Conservation (phyloP, 2,888 invertebrate species). For the Zaprionus lineosus region DNA sequence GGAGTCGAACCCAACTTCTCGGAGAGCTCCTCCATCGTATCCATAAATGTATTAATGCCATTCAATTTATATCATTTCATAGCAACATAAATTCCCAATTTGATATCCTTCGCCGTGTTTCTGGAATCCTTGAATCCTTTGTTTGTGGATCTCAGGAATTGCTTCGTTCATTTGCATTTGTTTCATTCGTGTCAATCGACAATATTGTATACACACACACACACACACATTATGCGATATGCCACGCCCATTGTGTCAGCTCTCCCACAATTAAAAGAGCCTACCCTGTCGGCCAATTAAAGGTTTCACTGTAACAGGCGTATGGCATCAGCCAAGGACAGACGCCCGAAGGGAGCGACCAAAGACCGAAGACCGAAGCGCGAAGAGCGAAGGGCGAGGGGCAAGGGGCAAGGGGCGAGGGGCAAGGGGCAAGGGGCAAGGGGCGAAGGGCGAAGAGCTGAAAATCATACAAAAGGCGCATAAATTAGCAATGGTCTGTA, state of each 20-base stretch:
- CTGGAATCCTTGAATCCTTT: too few relatives aligned
- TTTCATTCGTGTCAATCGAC: slow-evolving; percentile 42
- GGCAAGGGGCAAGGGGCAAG: slow-evolving; percentile 11
- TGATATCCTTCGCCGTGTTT: too few relatives aligned
- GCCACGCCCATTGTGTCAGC: slow-evolving; percentile 57
- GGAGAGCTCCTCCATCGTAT: too few relatives aligned
- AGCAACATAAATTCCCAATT: too few relatives aligned
- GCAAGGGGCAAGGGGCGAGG: background rate
- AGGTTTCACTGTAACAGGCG: slow-evolving; percentile 19
- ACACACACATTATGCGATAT: slow-evolving; percentile 40
- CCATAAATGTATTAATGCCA: too few relatives aligned
- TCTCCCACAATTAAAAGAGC: slow-evolving; percentile 41
- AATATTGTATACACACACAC: too few relatives aligned
- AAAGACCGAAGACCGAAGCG: slow-evolving; percentile 13
- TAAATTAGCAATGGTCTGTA: slow-evolving; percentile 79
- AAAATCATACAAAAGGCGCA: slow-evolving; percentile 75
- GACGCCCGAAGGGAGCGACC: background rate
- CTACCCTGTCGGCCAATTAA: slow-evolving; percentile 1
- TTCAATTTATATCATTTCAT: too few relatives aligned
- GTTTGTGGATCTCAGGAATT: too few relatives aligned
- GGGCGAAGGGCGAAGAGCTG: slow-evolving; percentile 26
- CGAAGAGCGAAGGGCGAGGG: slow-evolving; percentile 32
- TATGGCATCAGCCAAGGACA: slow-evolving; percentile 31
- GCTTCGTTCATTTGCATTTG: background rate
- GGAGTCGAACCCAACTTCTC: too few relatives aligned